Base-by-base conservation (phyloP, 2,888 invertebrate genomes). In the Xestia ashworthii region DNA sequence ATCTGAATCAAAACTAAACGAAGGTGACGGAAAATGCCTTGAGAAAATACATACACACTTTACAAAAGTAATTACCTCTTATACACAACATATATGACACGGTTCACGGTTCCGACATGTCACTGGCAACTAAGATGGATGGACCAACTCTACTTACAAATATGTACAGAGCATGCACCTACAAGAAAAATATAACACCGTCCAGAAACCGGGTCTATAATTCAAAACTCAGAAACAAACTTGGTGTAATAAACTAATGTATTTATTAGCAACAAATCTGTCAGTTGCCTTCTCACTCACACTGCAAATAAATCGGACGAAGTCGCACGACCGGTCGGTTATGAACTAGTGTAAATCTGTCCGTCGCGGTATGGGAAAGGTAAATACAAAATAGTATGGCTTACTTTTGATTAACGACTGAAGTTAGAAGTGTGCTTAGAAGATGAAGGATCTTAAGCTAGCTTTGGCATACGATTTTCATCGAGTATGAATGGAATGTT, bases 181-280 rank as follows among this genome's bases (percentile, higher is more conserved):
- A 25, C 22, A 75, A 22, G 53, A 82, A 81, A 74, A 72, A 55
- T 38, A 9, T 48, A n/a, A 25, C 46, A 12, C 38, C 19, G 14
- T 67, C 48, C 41, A 76, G 73, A 25, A 70, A 76, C 73, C 46
- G 16, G 50, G 46, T 25, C 65, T 11, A 76, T 78, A 84, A 82
- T 66, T 86, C 76, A 80, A 70, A 81, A 71, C 65, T 53, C 32
- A 60, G 81, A 81, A 87, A 76, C 74, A 71, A 76, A 78, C 68
- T 66, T 75, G 78, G 58, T 32, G 71, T 79, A 71, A 84, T 88
- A 88, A 87, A 87, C 71, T 82, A 84, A 84, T 89, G 78, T 89
- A 90, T 91, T 90, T 90, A 91, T 92, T 92, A 89, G 89, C 88
- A 90, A 91, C 92, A 92, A 92, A 93, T 93, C 91, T 91, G 90